Base-by-base conservation (phyloP, 2,888 invertebrate species). In the Pardosa pseudoannulata region DNA sequence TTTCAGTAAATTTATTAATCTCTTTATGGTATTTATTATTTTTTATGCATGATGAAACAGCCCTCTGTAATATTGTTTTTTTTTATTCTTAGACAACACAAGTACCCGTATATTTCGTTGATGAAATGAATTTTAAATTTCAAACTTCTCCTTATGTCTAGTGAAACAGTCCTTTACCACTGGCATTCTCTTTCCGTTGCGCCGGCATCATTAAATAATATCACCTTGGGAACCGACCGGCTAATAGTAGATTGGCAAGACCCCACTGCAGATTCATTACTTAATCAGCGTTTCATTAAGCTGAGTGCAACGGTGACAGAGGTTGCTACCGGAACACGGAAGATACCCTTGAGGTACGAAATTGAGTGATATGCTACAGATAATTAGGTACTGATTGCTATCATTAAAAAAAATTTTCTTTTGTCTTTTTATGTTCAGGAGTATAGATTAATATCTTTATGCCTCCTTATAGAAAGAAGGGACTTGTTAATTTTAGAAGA, bases 281-380 rank as follows among this genome's bases (percentile, higher is more conserved):
- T 81, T 81, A 81, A 81, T 81, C 81, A 81, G 75, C 70, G 75
- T 75, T 81, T 81, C 81, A 81, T 81, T 75, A 81, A 62, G 36
- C 36, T 74, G 70, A 81, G 81, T 75, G 81, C 67, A 3, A 2
- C 3, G 56, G 19, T 23, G 56, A 56, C 56, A 56, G 56, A 23
- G 56, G 56, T 23, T 56, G 56, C 56, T 11, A 56, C 23, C 23
- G 56, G 16, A 19, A 19, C 56, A 23, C 23, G 23, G 23, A 56
- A 23, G 6, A 56, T 3, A 23, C 56, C 23, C 56, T 23, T 56
- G 56, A 23, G 56, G 56, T 56, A 56, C 56, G 3, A 23, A 56
- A 56, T 56, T 56, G 23, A 56, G 56, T 56, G 56, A 56, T 56
- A 56, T 16, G 11, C 16, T 56, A 23, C 56, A 56, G 23, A 56